phyloP scores from a whole-genome alignment of 2,888 invertebrate genomes.

The Molanna angustata region DNA sequence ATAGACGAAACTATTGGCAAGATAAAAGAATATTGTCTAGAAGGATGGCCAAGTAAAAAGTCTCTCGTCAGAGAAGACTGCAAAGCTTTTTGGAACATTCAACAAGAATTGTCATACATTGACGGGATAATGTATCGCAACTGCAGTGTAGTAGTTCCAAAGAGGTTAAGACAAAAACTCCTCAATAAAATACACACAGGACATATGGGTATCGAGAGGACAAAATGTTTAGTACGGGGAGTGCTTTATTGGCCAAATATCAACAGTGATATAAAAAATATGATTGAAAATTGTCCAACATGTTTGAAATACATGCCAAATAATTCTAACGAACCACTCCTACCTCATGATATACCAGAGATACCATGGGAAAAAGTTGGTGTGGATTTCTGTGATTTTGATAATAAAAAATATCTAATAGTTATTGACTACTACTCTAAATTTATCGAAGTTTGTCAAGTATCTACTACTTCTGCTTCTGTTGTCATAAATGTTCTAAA shows the following conservation, averaged over 20 bases:
- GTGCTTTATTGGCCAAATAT: neutral
- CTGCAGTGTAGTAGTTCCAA: neutral
- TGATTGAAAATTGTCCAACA: slow-evolving; percentile 2
- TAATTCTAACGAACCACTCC: slow-evolving; percentile 1
- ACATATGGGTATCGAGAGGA: slow-evolving; percentile 1
- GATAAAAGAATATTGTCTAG: neutral
- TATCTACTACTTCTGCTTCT: neutral
- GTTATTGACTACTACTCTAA: slow-evolving; percentile 1
- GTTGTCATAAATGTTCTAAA: slow-evolving; percentile 1
- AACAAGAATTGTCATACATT: slow-evolving; percentile 2
- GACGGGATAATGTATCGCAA: neutral
- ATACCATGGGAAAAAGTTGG: slow-evolving; percentile 3
- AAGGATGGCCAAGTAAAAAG: slow-evolving; percentile 3
- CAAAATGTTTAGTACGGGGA: neutral
- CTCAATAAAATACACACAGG: slow-evolving; percentile 2
- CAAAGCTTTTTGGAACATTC: slow-evolving; percentile 4
- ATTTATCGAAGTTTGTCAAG: neutral
- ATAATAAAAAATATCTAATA: neutral
- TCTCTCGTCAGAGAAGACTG: neutral
- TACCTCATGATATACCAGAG: slow-evolving; percentile 1
- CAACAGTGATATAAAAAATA: neutral
- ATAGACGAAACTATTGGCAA: neutral
- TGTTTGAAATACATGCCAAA: slow-evolving; percentile 2
- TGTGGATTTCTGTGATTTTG: neutral
- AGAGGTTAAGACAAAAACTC: slow-evolving; percentile 3